Percentiles rank a stretch among this genome's conserved stretches.
phyloP scores from a whole-genome alignment of 2,797 vertebrate species.

The Gallinago solitaria region DNA sequence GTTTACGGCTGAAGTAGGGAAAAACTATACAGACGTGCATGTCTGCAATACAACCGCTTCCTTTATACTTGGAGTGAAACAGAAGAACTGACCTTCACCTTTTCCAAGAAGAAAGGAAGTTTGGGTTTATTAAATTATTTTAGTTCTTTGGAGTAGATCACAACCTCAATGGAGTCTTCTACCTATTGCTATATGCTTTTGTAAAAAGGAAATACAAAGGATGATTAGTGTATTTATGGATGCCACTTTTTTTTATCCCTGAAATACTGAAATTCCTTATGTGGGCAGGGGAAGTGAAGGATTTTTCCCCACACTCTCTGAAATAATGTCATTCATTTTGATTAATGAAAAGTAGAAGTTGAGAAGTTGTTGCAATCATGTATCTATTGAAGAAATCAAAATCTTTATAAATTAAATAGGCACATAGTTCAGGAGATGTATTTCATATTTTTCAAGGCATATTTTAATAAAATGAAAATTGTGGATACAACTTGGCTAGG shows the following conservation, averaged over 20 bases:
- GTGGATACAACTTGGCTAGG: not conserved
- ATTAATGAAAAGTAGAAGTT: not conserved
- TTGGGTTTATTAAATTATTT: not conserved
- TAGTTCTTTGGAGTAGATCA: not conserved
- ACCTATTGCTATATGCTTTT: not conserved
- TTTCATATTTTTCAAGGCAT: not conserved
- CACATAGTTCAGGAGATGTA: not conserved
- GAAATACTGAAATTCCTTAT: not conserved
- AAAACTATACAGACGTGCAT: not conserved
- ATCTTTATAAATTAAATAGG: not conserved
- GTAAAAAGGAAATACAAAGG: not conserved
- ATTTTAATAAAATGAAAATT: not conserved
- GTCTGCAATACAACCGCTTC: not conserved
- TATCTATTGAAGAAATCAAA: not conserved
- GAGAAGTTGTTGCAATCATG: not conserved
- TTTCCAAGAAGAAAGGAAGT: constrained; percentile 29
- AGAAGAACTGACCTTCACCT: constrained; percentile 32
- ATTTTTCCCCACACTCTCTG: not conserved
- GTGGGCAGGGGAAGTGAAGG: not conserved
- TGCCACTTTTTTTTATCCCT: not conserved
- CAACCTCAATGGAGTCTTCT: not conserved
- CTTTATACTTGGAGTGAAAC: not conserved
- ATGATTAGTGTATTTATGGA: not conserved
- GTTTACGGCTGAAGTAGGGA: not conserved
- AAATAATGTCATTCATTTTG: not conserved